Conservation (phyloP, 64 coral and sea anemone species). For the Acropora tenuis region DNA sequence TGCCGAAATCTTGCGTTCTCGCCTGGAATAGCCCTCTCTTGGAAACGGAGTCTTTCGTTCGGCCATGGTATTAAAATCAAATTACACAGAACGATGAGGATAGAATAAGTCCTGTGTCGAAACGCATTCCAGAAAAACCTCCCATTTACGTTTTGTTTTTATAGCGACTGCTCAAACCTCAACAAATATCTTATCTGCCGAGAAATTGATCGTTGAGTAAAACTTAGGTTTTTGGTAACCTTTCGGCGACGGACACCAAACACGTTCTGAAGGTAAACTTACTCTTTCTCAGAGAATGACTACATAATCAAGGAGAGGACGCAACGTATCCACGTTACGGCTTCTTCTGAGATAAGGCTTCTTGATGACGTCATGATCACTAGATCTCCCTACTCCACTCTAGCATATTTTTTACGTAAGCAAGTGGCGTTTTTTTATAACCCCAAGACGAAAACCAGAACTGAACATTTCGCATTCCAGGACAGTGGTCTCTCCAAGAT, state of each 20-base stretch:
- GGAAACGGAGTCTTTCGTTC: constrained; percentile 24
- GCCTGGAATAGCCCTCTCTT: not conserved
- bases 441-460: no score
- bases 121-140: constrained; percentile 12
- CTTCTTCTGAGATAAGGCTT: not conserved
- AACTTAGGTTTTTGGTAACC: not conserved
- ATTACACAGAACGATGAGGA: not conserved
- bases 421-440: no score
- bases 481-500: no score
- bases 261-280: not conserved
- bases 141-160: not conserved
- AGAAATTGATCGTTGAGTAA: not conserved
- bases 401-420: not conserved
- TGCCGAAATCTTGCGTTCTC: not conserved
- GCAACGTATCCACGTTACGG: not conserved
- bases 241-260: not conserved
- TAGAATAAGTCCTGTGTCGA: not conserved
- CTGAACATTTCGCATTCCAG: no score
- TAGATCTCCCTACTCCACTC: not conserved
- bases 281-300: not conserved
- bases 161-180: not conserved
- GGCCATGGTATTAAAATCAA: constrained; percentile 7
- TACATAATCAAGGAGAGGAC: not conserved
- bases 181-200: not conserved
- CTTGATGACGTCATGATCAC: constrained; percentile 28